Evolutionary conservation across 2,888 invertebrate genomes (phyloP).

Genomic region (Criorhina ranunculi): DNA sequence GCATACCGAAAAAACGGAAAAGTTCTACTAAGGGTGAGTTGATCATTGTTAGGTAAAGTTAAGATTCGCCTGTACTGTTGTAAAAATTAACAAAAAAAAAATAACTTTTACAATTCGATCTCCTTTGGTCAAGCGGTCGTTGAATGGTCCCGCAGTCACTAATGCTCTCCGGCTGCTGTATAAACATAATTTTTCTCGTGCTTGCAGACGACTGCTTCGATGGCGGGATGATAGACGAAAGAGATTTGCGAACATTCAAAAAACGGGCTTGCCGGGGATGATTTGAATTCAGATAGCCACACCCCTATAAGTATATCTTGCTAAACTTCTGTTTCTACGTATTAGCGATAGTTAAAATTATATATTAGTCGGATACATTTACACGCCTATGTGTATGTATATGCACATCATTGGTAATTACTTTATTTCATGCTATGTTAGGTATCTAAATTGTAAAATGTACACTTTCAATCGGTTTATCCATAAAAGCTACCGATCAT

Average conservation of each 20-base stretch:
- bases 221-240: slow-evolving; percentile 53
- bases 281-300: slow-evolving; percentile 55
- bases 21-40: slow-evolving; percentile 73
- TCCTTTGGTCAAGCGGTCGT: slow-evolving; percentile 48
- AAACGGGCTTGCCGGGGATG: slow-evolving; percentile 73
- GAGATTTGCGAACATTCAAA: slow-evolving; percentile 71
- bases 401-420: slow-evolving; percentile 52
- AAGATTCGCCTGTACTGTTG: slow-evolving; percentile 4
- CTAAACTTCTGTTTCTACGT: slow-evolving; percentile 61
- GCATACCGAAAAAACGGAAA: slow-evolving; percentile 72
- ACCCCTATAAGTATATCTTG: slow-evolving; percentile 40
- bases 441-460: slow-evolving; percentile 44
- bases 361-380: slow-evolving; percentile 17
- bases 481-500: slow-evolving; percentile 54
- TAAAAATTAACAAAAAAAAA: slow-evolving; percentile 9
- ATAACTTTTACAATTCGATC: slow-evolving; percentile 34
- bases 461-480: slow-evolving; percentile 50
- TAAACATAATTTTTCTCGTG: slow-evolving; percentile 60
- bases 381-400: slow-evolving; percentile 24
- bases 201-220: slow-evolving; percentile 70
- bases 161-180: background rate
- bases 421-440: slow-evolving; percentile 61
- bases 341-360: slow-evolving; percentile 67
- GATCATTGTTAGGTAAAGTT: slow-evolving; percentile 65
- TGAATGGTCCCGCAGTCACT: slow-evolving; percentile 58